Percentiles rank a stretch among this genome's conserved stretches.
Conservation (phyloP, 2,797 vertebrate genomes). For the Acomys russatus region DNA sequence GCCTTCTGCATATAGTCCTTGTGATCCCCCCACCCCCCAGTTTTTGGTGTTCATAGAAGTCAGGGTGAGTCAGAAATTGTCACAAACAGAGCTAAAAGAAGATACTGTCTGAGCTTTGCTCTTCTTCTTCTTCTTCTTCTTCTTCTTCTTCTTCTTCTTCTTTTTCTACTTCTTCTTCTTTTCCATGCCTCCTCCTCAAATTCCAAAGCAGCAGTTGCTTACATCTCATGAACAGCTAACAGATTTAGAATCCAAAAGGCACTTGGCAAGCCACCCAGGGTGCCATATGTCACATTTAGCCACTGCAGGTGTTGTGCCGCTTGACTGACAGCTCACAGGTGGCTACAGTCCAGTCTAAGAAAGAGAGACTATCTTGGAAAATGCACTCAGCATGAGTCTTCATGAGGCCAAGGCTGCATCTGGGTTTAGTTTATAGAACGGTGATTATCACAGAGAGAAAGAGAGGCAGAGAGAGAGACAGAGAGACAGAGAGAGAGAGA, state of each 20-base stretch:
- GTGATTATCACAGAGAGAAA: conserved; percentile 44
- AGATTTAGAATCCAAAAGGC: conserved; percentile 74
- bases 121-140: not conserved
- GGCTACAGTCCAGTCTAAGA: conserved; percentile 58
- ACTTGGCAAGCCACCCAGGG: conserved; percentile 60
- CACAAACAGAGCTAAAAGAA: conserved; percentile 58
- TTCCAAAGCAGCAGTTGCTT: conserved; percentile 69
- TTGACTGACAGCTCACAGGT: conserved; percentile 69
- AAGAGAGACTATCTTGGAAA: conserved; percentile 52
- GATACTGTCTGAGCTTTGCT: not conserved
- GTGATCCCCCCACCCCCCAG: not conserved
- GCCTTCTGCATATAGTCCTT: not conserved
- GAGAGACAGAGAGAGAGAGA: too few relatives aligned
- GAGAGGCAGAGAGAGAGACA: too few relatives aligned
- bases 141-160: too few relatives aligned
- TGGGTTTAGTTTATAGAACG: conserved; percentile 49
- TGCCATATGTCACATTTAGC: conserved; percentile 71
- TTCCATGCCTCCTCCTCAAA: not conserved
- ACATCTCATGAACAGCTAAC: conserved; percentile 43
- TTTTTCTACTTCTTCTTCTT: not conserved
- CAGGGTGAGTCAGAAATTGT: conserved; percentile 42
- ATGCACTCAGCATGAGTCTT: not conserved
- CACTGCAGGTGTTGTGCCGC: conserved; percentile 65
- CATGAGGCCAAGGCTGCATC: conserved; percentile 18
- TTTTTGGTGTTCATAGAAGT: not conserved